These are phyloP conservation scores for Marcusenius ussheri DNA, from an alignment of 2,113 vertebrate species.

Conservation along the genomic window DNA sequence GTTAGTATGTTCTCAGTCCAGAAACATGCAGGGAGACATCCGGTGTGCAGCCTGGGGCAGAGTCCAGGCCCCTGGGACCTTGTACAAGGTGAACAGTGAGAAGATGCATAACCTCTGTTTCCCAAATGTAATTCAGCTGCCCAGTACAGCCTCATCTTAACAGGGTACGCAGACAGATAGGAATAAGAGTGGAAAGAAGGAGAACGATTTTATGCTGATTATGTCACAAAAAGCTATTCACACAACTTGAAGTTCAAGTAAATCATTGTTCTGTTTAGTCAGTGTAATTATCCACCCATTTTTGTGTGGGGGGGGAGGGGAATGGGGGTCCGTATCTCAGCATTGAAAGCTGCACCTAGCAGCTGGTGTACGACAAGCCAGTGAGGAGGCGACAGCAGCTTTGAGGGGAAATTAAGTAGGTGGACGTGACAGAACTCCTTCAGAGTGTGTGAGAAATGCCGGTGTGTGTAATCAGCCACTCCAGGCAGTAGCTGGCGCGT, in stretches of 20 bases:
- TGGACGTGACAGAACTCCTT: not conserved
- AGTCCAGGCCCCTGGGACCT: not conserved
- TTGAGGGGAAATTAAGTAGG: not conserved
- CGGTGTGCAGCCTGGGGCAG: not conserved
- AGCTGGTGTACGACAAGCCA: not conserved
- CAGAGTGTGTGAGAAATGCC: not conserved
- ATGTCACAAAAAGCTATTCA: not conserved
- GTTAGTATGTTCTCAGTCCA: not conserved
- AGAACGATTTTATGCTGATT: not conserved
- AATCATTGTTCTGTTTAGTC: not conserved
- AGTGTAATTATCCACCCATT: not conserved
- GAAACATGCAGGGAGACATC: not conserved
- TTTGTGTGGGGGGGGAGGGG: not conserved
- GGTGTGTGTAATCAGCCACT: not conserved
- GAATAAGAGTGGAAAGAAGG: not conserved
- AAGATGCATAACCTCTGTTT: not conserved
- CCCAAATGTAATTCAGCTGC: not conserved
- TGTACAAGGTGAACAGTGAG: not conserved
- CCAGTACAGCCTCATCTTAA: not conserved
- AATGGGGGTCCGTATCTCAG: not conserved
- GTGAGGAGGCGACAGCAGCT: not conserved
- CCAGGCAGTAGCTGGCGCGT: not conserved
- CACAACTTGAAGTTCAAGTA: not conserved
- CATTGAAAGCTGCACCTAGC: not conserved
- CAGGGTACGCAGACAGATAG: not conserved